Base-by-base conservation (phyloP, 2,888 invertebrate species). In the Chelonus formosanus region DNA sequence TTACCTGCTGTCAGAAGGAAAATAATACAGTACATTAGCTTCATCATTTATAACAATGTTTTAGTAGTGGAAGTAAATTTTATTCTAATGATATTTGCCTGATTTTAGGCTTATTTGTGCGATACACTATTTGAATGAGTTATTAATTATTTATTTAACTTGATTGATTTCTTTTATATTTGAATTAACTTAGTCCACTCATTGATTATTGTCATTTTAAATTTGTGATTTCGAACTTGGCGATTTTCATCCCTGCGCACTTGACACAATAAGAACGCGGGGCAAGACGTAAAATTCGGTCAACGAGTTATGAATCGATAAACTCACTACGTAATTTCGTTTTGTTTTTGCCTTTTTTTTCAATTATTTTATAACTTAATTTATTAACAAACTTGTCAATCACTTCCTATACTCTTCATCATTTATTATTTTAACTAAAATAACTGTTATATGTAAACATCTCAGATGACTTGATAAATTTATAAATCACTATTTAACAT, bases 241-340 rank as follows among this genome's bases (percentile, higher is more conserved):
- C 40, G 48, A 53, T 64, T 65, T 59, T 54, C 64, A 65, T 65
- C 54, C 53, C 56, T 58, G 64, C 59, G 59, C 54, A 65, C 54
- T 59, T 59, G 54, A 54, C 32, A 59, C 20, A 43, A 52, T 34
- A 20, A 31, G 43, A 43, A 8, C 43, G 63, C 20, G 56, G 32
- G 6, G 40, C 20, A 55, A 64, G n/a, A 45, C 57, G 35, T 35
- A 53, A 20, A 64, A 64, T 53, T 64, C 64, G 64, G 64, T 64
- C 64, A 64, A 58, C 57, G 57, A 56, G 52, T 64, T 52, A 7
- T 47, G 56, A 63, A 63, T 64, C 58, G 58, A 58, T 58, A 44
- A 52, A 58, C 53, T 64, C 43, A 44, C 53, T 31, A 53, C 52
- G 31, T 35, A 4, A 50, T 36, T 20, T 34, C 3, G 50, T 45